Evolutionary conservation across 2,113 vertebrate genomes (phyloP).

Genomic region (Ailurus styani): DNA sequence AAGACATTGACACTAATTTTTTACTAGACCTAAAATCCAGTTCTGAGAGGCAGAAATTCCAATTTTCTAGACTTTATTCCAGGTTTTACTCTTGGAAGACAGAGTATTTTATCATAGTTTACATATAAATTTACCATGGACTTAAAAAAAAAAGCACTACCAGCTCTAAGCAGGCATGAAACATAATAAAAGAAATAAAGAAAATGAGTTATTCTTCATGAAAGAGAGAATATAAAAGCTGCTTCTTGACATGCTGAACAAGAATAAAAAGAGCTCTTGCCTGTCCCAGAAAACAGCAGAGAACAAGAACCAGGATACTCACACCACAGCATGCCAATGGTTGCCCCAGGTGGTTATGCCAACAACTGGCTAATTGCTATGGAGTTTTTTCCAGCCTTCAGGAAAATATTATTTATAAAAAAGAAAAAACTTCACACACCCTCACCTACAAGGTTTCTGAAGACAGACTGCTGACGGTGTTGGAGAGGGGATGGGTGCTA

Average conservation of each 20-base stretch:
- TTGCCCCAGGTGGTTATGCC: background rate
- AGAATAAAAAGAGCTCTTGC: background rate
- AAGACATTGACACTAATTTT: background rate
- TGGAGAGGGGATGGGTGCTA: background rate
- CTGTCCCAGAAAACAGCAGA: background rate
- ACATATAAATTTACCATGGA: background rate
- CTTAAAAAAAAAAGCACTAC: background rate
- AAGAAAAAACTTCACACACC: background rate
- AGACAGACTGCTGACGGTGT: background rate
- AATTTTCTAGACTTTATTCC: background rate
- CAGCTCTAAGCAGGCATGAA: background rate
- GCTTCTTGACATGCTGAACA: background rate
- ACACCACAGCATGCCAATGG: background rate
- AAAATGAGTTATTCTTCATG: background rate
- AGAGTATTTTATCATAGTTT: background rate
- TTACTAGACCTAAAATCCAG: background rate
- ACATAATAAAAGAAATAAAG: background rate
- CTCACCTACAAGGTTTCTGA: slow-evolving; percentile 18
- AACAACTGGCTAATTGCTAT: background rate
- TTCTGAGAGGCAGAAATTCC: background rate
- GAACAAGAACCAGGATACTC: background rate
- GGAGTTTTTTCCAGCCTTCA: background rate
- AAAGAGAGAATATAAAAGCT: background rate
- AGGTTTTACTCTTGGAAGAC: background rate
- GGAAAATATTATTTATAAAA: background rate